Evolutionary conservation across 2,797 vertebrate genomes (phyloP).

Genomic region (Antennarius maculatus): DNA sequence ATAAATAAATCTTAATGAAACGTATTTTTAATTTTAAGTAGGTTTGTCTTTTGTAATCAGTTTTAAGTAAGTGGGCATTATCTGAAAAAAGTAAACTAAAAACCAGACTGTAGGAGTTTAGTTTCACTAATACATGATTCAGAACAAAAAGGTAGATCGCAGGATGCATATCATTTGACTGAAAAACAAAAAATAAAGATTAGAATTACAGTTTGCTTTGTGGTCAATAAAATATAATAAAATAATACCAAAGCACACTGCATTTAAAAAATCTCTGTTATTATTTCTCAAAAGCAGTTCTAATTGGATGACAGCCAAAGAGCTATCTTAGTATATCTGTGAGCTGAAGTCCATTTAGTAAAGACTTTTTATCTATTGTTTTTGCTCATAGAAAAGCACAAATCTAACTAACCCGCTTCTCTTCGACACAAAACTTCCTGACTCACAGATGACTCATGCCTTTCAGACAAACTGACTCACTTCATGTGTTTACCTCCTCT

Average conservation of each 20-base stretch:
- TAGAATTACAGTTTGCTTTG: neutral
- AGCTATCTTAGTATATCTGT: neutral
- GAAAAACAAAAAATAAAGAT: neutral
- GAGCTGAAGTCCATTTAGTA: conserved; percentile 4
- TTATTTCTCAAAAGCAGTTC: neutral
- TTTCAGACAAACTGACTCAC: too few species aligned
- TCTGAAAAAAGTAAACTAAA: conserved; percentile 9
- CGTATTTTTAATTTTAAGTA: conserved; percentile 4
- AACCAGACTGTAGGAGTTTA: too few species aligned
- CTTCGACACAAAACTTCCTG: neutral
- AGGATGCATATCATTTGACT: too few species aligned
- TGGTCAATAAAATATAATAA: neutral
- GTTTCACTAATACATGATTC: too few species aligned
- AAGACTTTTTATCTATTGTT: neutral
- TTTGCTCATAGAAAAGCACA: too few species aligned
- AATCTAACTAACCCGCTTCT: too few species aligned
- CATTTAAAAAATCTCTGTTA: too few species aligned
- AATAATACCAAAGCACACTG: too few species aligned
- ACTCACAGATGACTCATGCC: conserved; percentile 55
- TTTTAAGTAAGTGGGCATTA: conserved; percentile 16
- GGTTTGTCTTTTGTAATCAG: conserved; percentile 24
- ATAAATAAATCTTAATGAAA: conserved; percentile 77
- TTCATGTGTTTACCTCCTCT: conserved; percentile 22
- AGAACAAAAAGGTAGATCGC: too few species aligned
- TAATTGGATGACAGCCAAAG: neutral